Evolutionary conservation across 2,888 invertebrate genomes (phyloP).

Genomic region (Argynnis bischoffii): DNA sequence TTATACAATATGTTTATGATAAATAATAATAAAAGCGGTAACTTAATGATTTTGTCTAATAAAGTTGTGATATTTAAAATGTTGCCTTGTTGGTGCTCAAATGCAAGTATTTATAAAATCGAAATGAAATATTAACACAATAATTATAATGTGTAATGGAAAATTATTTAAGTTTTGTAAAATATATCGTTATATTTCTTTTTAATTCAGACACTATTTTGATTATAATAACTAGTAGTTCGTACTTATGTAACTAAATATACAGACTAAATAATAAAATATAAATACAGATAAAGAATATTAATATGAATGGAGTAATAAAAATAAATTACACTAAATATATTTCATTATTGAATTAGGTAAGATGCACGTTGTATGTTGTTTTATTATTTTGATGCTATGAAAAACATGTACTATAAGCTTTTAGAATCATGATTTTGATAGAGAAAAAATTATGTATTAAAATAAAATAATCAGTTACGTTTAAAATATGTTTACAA

Average conservation of each 20-base stretch:
- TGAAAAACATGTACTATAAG: too few species aligned
- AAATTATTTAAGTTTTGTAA: constrained; percentile 3
- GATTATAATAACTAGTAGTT: constrained; percentile 3
- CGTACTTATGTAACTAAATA: too few species aligned
- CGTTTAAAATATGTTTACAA: too few species aligned
- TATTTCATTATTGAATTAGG: neutral
- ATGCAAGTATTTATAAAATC: constrained; percentile 7
- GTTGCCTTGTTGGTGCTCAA: constrained; percentile 19
- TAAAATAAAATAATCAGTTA: too few species aligned
- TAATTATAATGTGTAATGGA: neutral
- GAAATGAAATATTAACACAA: neutral
- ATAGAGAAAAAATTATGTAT: too few species aligned
- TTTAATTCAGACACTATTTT: neutral
- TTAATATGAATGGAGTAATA: neutral
- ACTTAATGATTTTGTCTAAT: constrained; percentile 1
- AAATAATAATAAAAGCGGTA: neutral
- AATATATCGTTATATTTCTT: neutral
- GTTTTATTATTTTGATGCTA: neutral
- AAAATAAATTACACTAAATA: neutral
- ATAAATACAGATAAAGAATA: constrained; percentile 8
- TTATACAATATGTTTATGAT: too few species aligned
- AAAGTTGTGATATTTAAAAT: constrained; percentile 8
- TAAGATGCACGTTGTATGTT: constrained; percentile 13
- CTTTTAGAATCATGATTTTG: too few species aligned
- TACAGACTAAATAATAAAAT: neutral